These are phyloP conservation scores for Cyrtorhinus lividipennis DNA, from an alignment of 1,140 invertebrate species.

Conservation along the genomic window DNA sequence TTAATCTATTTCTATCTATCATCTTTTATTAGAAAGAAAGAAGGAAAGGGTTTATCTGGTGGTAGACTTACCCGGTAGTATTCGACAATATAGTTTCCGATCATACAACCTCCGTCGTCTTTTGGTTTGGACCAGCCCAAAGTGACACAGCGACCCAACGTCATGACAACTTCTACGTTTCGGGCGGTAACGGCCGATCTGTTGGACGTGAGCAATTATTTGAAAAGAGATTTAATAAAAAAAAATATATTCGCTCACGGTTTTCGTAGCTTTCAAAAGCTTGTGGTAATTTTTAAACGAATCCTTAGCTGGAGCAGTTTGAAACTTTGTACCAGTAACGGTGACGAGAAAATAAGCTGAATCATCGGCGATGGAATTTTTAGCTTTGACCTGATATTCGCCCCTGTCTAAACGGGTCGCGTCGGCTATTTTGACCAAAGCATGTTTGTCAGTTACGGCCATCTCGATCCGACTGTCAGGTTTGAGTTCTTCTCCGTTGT, in stretches of 20 bases:
- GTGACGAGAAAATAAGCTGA: slow-evolving; percentile 65
- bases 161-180: slow-evolving; percentile 56
- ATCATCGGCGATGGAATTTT: slow-evolving; percentile 70
- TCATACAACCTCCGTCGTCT: slow-evolving; percentile 84
- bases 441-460: slow-evolving; percentile 31
- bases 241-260: no score
- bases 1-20: no score
- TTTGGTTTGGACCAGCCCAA: slow-evolving; percentile 78
- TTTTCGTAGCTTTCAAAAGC: slow-evolving; percentile 3
- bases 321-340: slow-evolving; percentile 71
- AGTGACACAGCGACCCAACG: slow-evolving; percentile 62
- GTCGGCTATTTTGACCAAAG: slow-evolving; percentile 53
- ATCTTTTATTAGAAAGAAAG: no score
- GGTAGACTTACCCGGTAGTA: slow-evolving; percentile 58
- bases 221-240: no score
- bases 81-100: slow-evolving; percentile 84
- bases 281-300: no score
- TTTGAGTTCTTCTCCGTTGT: slow-evolving; percentile 58
- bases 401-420: slow-evolving; percentile 62
- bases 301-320: no score
- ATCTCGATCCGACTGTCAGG: slow-evolving; percentile 35
- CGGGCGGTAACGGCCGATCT: slow-evolving; percentile 73
- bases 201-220: no score
- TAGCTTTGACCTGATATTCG: slow-evolving; percentile 67
- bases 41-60: no score